Evolutionary conservation across 2,113 vertebrate genomes (phyloP), one percentile per base, ranked within the genome.

Genomic region (Orthonyx spaldingii): DNA sequence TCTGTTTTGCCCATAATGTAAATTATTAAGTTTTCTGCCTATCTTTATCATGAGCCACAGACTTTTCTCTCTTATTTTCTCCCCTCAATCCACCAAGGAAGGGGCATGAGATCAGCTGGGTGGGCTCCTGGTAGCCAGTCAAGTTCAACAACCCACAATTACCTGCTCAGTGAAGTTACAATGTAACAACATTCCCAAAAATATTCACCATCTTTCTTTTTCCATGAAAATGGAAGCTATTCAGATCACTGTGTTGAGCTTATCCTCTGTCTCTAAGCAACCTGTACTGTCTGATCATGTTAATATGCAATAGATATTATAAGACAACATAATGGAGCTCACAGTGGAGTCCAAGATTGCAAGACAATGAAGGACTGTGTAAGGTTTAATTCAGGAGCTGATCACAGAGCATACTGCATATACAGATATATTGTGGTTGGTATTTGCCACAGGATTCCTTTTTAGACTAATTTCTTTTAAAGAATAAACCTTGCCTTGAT

Each of bases 71-170:
- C 28, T 50, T 28, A 39, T 11, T 46, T 59, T 65, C n/a, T 65
- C 27, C 22, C 8, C 14, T 74, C 20, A 78, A 5, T 16, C 39
- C 39, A 13, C 13, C 33, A 24, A 52, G 3, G 7, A 60, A 2
- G 2, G 7, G 5, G 8, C 7, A 0, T 4, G 8, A 53, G 12
- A 46, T 3, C 4, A 11, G 13, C 26, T 55, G 23, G 4, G 16
- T 39, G 4, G 21, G 8, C 16, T 26, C 1, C 9, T 17, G 5
- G 13, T 26, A 89, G 22, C 16, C 46, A 84, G 12, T 26, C 10
- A 77, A 74, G 10, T n/a, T 50, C 33, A 79, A 66, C 14, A 14
- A 78, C 20, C 5, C 23, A 44, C 10, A 50, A 30, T 15, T 50
- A 59, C 7, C 12, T 10, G 21, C 19, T 33, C 6, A 6, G 0